A percentile compares a stretch with the other conserved stretches of the same genome.
Conservation (phyloP, 2,888 invertebrate species). For the Aleiodes testaceus region DNA sequence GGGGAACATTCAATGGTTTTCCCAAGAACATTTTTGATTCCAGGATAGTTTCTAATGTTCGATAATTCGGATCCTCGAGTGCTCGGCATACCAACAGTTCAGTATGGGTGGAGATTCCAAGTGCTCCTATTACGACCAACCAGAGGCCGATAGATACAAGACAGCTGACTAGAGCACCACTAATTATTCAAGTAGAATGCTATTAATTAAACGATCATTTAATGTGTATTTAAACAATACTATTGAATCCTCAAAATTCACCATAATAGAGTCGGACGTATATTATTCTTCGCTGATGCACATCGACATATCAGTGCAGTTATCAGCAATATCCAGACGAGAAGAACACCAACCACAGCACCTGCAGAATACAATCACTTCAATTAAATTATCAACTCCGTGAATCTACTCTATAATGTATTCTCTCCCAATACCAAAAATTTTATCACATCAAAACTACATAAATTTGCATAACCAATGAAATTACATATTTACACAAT, state of each 20-base stretch:
- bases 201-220: slow-evolving; percentile 20
- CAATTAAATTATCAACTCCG: slow-evolving; percentile 36
- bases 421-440: background rate
- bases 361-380: slow-evolving; percentile 53
- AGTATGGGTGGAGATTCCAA: slow-evolving; percentile 79
- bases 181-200: slow-evolving; percentile 54
- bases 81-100: slow-evolving; percentile 83
- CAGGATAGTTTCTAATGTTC: slow-evolving; percentile 78
- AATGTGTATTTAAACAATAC: background rate
- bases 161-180: slow-evolving; percentile 77
- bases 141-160: slow-evolving; percentile 78
- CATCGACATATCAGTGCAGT: slow-evolving; percentile 66
- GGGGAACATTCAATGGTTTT: slow-evolving; percentile 74
- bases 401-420: background rate
- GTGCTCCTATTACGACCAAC: slow-evolving; percentile 76
- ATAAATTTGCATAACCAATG: background rate
- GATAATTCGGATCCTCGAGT: slow-evolving; percentile 80
- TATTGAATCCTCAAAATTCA: slow-evolving; percentile 36
- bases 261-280: slow-evolving; percentile 66
- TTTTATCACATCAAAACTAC: background rate
- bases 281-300: slow-evolving; percentile 61
- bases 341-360: slow-evolving; percentile 59
- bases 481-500: background rate
- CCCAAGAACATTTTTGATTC: slow-evolving; percentile 73
- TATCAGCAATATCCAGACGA: slow-evolving; percentile 63